Evolutionary conservation across 2,113 vertebrate species (phyloP).

Genomic region (Paramormyrops kingsleyae): DNA sequence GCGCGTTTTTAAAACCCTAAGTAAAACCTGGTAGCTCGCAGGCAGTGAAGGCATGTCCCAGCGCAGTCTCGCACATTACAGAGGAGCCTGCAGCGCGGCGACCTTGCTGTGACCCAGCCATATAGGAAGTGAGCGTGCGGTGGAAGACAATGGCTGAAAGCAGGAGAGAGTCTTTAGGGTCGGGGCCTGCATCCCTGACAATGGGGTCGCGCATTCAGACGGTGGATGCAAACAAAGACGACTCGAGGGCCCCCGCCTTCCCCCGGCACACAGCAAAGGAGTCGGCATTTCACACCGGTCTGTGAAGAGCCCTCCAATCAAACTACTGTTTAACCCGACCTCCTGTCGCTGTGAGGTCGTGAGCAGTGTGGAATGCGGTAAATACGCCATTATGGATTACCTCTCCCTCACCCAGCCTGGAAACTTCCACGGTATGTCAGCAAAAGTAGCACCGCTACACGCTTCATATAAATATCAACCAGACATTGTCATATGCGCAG

Average conservation of each 20-base stretch:
- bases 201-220: conserved; percentile 60
- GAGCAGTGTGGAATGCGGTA: conserved; percentile 44
- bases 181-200: conserved; percentile 55
- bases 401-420: not conserved
- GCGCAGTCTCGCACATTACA: conserved; percentile 27
- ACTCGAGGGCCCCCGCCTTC: conserved; percentile 49
- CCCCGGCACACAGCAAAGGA: conserved; percentile 61
- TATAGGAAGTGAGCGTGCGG: conserved; percentile 63
- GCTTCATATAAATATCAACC: not conserved
- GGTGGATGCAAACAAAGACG: conserved; percentile 62
- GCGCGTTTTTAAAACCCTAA: not conserved
- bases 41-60: not conserved
- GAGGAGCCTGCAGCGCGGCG: not conserved
- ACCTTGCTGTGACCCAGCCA: conserved; percentile 60
- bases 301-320: conserved; percentile 69
- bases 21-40: not conserved
- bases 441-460: not conserved
- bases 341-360: conserved; percentile 52
- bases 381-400: conserved; percentile 40
- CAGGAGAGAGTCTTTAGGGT: conserved; percentile 61
- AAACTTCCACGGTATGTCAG: conserved; percentile 8
- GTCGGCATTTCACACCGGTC: conserved; percentile 67
- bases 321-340: conserved; percentile 72
- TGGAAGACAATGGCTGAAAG: conserved; percentile 62
- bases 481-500: not conserved